These are phyloP conservation scores for Rhincodon typus DNA, from an alignment of 2,797 vertebrate species.

Conservation along the genomic window DNA sequence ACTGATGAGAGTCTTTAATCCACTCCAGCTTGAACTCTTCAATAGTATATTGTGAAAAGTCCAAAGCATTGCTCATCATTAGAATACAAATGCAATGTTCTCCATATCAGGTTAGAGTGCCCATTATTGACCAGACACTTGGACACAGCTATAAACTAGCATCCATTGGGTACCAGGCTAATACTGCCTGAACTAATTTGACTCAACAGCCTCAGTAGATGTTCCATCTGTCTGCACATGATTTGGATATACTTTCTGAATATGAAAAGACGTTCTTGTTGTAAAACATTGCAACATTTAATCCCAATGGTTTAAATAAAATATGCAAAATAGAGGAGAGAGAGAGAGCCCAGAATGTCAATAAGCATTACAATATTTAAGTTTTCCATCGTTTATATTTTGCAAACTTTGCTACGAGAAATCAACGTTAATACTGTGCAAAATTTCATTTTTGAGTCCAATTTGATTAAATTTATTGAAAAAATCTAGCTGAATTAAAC, in stretches of 20 bases:
- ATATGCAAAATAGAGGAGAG: not conserved
- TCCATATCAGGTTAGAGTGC: not conserved
- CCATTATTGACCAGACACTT: not conserved
- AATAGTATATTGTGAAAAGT: not conserved
- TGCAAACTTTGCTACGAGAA: not conserved
- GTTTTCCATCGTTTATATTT: not conserved
- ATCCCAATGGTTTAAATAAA: not conserved
- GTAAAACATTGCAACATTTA: slow-evolving; percentile 1
- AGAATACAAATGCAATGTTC: not conserved
- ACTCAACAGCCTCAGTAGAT: not conserved
- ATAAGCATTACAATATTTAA: not conserved
- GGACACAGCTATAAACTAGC: not conserved
- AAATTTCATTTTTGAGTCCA: not conserved
- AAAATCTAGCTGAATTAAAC: not conserved
- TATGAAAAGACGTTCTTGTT: not conserved
- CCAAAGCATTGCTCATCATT: not conserved
- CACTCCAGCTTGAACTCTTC: not conserved
- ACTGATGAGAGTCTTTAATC: not conserved
- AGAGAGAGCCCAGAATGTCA: not conserved
- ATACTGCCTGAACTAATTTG: slow-evolving; percentile 2
- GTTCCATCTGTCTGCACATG: slow-evolving; percentile 20
- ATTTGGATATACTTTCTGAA: not conserved
- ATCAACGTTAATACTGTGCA: not conserved
- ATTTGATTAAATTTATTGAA: not conserved
- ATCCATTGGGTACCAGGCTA: not conserved